Evolutionary conservation across 2,797 vertebrate genomes (phyloP), one percentile per base, ranked within the genome.

Genomic region (Neoniphon sammara): DNA sequence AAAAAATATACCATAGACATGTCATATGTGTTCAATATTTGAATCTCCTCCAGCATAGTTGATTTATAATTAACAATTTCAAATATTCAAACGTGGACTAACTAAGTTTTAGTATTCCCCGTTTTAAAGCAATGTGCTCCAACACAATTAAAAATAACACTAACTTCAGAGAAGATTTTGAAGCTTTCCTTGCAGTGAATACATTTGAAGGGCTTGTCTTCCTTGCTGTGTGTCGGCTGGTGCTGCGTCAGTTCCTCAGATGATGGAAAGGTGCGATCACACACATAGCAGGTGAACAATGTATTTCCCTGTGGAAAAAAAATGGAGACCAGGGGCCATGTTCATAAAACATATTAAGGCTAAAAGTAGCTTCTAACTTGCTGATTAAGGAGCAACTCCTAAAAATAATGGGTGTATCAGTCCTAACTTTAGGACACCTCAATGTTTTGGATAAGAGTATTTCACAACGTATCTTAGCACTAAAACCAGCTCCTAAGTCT

Each of bases 201-300:
- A 56, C 95, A 95, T 90, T 95, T 95, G 86, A 95, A 95, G 78
- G 95, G 95, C 84, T 95, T 95, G 84, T 95, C 94, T 31, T 94
- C 95, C 82, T 93, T 95, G 83, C 93, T 92, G 53, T 96, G 96
- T 61, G 94, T 92, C 6, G 93, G 93, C 92, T 96, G 96, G 89
- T 96, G 95, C 75, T 92, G 87, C 0, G 94, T 95, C 75, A 96
- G 87, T 78, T 94, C 93, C 78, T 95, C 93, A 50, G 96, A 96
- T n/a, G 94, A 95, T 9, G 73, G 88, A 87, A 96, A 96, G 50
- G 94, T 93, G 36, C 94, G 89, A 59, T 94, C 70, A 21, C 96
- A 96, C 86, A 95, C 94, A 44, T 96, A 96, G 85, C 96, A 96
- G 30, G 95, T 94, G 86, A 96, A 96, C 74, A 96, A 91, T 14